A percentile compares a stretch with the other conserved stretches of the same genome.
Evolutionary conservation across 1,140 invertebrate species (phyloP).

Genomic region (Lepidurus couesii): DNA sequence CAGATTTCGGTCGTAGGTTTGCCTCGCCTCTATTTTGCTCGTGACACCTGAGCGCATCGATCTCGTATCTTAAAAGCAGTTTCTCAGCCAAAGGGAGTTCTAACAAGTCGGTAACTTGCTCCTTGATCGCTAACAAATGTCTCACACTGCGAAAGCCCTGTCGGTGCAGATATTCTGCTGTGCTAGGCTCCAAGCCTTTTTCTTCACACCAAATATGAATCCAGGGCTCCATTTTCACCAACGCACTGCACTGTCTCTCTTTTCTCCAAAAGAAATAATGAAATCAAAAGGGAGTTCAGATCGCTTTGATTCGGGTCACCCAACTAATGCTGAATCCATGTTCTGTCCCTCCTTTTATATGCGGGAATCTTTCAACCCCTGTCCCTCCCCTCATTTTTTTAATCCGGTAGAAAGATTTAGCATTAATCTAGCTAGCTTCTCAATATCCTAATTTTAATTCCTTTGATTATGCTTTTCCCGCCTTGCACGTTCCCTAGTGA

Average conservation of each 20-base stretch:
- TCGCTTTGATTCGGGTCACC: neutral
- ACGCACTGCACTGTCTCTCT: neutral
- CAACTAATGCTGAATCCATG: slow-evolving; percentile 1
- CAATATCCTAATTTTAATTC: neutral
- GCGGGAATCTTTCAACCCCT: neutral
- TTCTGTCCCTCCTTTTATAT: neutral
- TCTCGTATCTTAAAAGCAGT: neutral
- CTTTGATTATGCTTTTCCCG: neutral
- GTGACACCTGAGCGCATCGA: slow-evolving; percentile 2
- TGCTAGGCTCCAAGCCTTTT: neutral
- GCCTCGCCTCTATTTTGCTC: neutral
- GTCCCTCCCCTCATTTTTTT: neutral
- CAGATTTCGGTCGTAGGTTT: neutral
- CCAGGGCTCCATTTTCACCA: neutral
- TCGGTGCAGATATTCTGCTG: neutral
- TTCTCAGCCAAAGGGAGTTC: slow-evolving; percentile 3
- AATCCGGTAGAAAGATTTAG: neutral
- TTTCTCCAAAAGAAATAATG: too few relatives aligned
- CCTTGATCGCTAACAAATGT: slow-evolving; percentile 15
- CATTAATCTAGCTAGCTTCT: neutral
- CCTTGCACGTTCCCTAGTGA: neutral
- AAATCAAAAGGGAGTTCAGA: neutral
- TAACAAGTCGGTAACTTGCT: slow-evolving; percentile 14
- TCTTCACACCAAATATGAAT: slow-evolving; percentile 6
- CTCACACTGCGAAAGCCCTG: slow-evolving; percentile 5